phyloP scores from a whole-genome alignment of 2,888 invertebrate genomes.

The Poecilus cupreus region DNA sequence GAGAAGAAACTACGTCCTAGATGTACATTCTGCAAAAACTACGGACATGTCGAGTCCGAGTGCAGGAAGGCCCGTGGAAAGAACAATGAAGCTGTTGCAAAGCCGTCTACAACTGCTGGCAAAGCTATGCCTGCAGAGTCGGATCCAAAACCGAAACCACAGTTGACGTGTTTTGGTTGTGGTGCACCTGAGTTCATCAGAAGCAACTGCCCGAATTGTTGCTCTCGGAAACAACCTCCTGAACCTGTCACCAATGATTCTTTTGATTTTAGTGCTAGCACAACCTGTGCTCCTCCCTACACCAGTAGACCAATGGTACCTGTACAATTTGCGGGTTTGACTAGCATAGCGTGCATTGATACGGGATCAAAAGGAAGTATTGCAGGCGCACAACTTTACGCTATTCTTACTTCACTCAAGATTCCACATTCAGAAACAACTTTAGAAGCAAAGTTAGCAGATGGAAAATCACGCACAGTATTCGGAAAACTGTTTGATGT shows the following conservation, averaged over 20 bases:
- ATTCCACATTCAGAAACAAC: neutral
- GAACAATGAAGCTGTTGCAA: too few relatives aligned
- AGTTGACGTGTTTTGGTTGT: neutral
- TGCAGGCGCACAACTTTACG: neutral
- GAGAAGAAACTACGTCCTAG: too few relatives aligned
- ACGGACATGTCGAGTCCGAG: too few relatives aligned
- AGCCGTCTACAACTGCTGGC: too few relatives aligned
- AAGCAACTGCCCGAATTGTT: neutral
- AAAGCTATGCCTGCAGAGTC: too few relatives aligned
- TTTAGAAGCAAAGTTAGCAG: neutral
- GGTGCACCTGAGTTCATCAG: neutral
- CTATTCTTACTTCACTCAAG: neutral
- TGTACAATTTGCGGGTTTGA: neutral
- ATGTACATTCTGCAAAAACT: too few relatives aligned
- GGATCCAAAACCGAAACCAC: too few relatives aligned
- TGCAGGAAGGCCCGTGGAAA: too few relatives aligned
- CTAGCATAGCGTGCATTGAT: neutral
- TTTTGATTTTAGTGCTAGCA: neutral
- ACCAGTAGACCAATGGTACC: neutral
- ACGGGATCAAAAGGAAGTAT: neutral
- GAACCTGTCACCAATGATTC: neutral
- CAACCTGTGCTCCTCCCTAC: neutral
- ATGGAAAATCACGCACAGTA: neutral
- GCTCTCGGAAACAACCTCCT: neutral
- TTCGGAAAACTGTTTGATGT: neutral